A percentile compares a stretch with the other conserved stretches of the same genome.
Evolutionary conservation across 1,140 invertebrate species (phyloP).

Genomic region (Muscidifurax raptorellus): DNA sequence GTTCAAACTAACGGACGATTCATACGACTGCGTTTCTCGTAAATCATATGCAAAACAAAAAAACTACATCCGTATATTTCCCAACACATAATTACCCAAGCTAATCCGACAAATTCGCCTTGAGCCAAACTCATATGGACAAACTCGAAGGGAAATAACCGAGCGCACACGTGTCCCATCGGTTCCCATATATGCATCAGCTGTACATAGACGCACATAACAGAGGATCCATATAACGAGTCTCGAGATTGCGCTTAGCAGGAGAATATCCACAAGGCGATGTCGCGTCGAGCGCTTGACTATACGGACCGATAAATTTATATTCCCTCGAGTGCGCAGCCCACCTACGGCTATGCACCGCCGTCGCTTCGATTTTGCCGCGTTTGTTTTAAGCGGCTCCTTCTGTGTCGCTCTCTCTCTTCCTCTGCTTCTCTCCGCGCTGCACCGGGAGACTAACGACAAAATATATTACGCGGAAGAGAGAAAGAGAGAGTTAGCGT

Average conservation of each 20-base stretch:
- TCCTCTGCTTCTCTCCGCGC: too few relatives aligned
- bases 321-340: not conserved
- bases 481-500: not conserved
- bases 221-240: not conserved
- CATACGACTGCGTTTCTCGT: too few relatives aligned
- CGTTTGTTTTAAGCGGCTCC: constrained; percentile 4
- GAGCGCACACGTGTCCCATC: not conserved
- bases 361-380: not conserved
- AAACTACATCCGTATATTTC: too few relatives aligned
- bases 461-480: constrained; percentile 27
- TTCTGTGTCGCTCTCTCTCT: not conserved
- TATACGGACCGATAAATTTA: constrained; percentile 32
- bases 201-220: too few relatives aligned
- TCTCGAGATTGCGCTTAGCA: not conserved
- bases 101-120: not conserved
- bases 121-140: not conserved
- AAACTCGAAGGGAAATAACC: not conserved
- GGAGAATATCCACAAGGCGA: not conserved
- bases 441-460: not conserved
- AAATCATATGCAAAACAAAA: too few relatives aligned
- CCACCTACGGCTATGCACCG: not conserved
- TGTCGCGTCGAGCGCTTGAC: not conserved
- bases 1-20: too few relatives aligned
- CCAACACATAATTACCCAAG: not conserved
- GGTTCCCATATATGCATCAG: not conserved